Evolutionary conservation across 2,113 vertebrate genomes (phyloP), one percentile per base, ranked within the genome.

Genomic region (Pristiophorus japonicus): DNA sequence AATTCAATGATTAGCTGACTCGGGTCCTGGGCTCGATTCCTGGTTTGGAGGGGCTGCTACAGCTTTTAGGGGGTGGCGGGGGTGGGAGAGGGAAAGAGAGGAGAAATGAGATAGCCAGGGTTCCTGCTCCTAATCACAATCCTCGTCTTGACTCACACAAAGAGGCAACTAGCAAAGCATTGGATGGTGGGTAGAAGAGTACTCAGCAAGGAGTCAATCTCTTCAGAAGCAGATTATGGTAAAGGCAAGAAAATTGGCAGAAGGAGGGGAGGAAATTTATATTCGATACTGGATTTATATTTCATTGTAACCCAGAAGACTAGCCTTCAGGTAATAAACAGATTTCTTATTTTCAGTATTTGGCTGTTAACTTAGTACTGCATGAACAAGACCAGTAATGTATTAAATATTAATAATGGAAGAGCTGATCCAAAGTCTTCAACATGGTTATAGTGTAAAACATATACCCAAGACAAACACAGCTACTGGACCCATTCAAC

Each of bases 391-490:
- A 55, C 27, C 0, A 30, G 27, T 88, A 88, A 59, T 10, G 12
- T 30, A 87, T 88, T 59, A 55, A 88, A 55, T 55, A 88, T 55
- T 11, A 88, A 27, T 34, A 88, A 88, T 88, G 85, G 22, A 55
- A 88, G 51, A 34, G 30, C 10, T 88, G 85, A 55, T 88, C 85
- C 47, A 55, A 88, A 55, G 85, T 51, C 47, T 88, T 88, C 85
- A 88, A 88, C 47, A n/a, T 55, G 24, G 85, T 59, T 30, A n/a
- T 22, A 38, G 20, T 62, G n/a, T 92, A 38, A 92, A 63, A 63
- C n/a, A 62, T 88, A 51, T 34, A 14, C n/a, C 62, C 87, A 63
- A 92, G 88, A 18, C 59, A 92, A 92, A 92, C 88, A 63, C n/a
- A 45, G 38, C 78, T 18, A 81, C 14, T 38, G 88, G 59, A 38